Base-by-base conservation (phyloP, 1,140 invertebrate species). In the Caenorhabditis latens region DNA sequence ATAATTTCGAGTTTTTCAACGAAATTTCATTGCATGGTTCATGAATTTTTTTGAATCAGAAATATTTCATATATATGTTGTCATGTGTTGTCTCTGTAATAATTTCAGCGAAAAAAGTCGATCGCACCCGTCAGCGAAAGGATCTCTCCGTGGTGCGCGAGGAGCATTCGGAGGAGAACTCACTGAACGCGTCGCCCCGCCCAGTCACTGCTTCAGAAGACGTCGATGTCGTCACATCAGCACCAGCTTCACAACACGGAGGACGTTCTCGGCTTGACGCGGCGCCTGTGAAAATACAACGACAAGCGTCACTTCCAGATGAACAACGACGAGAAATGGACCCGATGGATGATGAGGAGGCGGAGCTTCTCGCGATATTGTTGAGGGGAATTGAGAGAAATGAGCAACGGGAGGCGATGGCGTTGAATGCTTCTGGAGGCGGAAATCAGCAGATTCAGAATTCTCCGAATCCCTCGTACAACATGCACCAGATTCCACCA, bases 291-390 rank as follows among this genome's bases (percentile, higher is more conserved):
- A 46, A 50, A 24, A 8, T 79, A 24, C 71, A 79, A 19, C 43
- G 71, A 11, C 71, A 79, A 50, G 46, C 71, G 16, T 79, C 71
- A 42, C 46, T 79, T 13, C 71, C 71, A 50, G 71, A 79, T 5
- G 46, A 48, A 19, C 71, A 79, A 24, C 43, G 32, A 32, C 32
- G 71, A 50, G 42, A 79, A 50, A n/a, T 40, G 6, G 71, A 79
- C 19, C 71, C 71, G 8, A 79, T 79, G 71, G 71, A 79, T 24
- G 71, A 79, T 9, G 71, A 79, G n/a, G 71, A 79, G 53, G 71
- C 71, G 1, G 46, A 79, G 46, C 71, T 79, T 53, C 40, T 79
- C 4, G 71, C 71, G 9, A 79, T 79, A 46, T 24, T 79, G 46
- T 46, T 79, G 7, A 50, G 46, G 19, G 71, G 71, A 50, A 79